Percentiles rank a stretch among this genome's conserved stretches.
These are phyloP conservation scores for Fulmarus glacialis DNA, from an alignment of 2,113 vertebrate species.

Conservation along the genomic window DNA sequence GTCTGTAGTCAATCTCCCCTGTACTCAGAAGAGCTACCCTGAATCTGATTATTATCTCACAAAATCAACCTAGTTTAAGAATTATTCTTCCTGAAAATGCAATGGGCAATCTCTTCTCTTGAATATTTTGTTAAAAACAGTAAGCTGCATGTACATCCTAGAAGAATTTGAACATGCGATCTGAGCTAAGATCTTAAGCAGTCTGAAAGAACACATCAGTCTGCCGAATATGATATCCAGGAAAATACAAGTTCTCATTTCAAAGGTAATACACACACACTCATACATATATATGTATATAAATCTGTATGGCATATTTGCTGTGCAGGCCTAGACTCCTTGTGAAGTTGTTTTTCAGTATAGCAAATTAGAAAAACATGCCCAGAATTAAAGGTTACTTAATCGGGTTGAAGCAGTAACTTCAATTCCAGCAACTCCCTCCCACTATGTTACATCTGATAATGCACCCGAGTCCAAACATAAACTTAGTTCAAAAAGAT, in stretches of 20 bases:
- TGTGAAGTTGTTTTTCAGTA: constrained; percentile 71
- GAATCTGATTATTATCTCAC: neutral
- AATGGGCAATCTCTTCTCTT: neutral
- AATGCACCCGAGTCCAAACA: constrained; percentile 74
- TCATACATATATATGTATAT: neutral
- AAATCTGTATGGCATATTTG: constrained; percentile 67
- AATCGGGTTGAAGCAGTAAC: constrained; percentile 68
- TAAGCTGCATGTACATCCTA: neutral
- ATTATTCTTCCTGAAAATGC: neutral
- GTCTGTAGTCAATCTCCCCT: neutral
- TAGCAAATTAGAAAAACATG: constrained; percentile 80
- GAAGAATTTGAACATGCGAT: constrained; percentile 38
- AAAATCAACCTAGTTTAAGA: neutral
- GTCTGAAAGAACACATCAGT: constrained; percentile 22
- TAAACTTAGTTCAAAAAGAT: constrained; percentile 73
- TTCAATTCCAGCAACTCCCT: constrained; percentile 60
- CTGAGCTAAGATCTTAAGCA: constrained; percentile 32
- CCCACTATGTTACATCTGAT: constrained; percentile 72
- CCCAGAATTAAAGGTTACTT: constrained; percentile 71
- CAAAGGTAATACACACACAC: constrained; percentile 39
- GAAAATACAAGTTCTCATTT: constrained; percentile 62
- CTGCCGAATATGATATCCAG: constrained; percentile 44
- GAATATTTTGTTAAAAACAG: neutral
- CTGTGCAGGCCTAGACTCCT: constrained; percentile 41
- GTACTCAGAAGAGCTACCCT: neutral